phyloP scores from a whole-genome alignment of 2,888 invertebrate species.

The Galerucella nymphaeae region DNA sequence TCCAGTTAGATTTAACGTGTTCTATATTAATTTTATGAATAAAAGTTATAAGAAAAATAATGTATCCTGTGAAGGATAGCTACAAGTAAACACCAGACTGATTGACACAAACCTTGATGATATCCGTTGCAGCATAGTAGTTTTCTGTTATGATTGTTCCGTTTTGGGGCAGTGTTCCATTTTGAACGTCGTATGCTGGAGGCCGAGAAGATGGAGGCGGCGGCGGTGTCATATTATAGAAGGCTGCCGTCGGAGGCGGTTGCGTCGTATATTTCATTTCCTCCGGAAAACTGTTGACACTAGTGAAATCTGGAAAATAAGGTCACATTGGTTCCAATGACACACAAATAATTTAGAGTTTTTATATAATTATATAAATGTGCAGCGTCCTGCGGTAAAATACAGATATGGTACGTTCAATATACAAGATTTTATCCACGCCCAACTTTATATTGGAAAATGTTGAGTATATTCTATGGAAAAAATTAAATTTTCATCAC shows the following conservation, averaged over 20 bases:
- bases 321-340: not conserved
- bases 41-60: not conserved
- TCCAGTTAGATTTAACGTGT: not conserved
- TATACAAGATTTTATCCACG: not conserved
- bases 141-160: constrained; percentile 66
- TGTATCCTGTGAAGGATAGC: not conserved
- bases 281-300: constrained; percentile 69
- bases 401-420: no score
- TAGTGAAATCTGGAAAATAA: constrained; percentile 66
- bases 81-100: not conserved
- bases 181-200: constrained; percentile 65
- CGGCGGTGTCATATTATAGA: constrained; percentile 67
- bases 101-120: constrained; percentile 71
- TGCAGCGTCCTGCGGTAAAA: no score
- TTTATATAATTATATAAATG: no score
- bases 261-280: constrained; percentile 67
- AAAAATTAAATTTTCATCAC: constrained; percentile 1
- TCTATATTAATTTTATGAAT: not conserved
- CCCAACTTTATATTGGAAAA: not conserved
- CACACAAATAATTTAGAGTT: no score
- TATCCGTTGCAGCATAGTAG: constrained; percentile 84
- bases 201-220: constrained; percentile 65
- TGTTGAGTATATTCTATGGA: not conserved
- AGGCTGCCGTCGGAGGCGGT: constrained; percentile 59
- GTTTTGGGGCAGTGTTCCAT: constrained; percentile 61